Evolutionary conservation across 2,888 invertebrate species (phyloP).

Genomic region (Tortrix viridana): DNA sequence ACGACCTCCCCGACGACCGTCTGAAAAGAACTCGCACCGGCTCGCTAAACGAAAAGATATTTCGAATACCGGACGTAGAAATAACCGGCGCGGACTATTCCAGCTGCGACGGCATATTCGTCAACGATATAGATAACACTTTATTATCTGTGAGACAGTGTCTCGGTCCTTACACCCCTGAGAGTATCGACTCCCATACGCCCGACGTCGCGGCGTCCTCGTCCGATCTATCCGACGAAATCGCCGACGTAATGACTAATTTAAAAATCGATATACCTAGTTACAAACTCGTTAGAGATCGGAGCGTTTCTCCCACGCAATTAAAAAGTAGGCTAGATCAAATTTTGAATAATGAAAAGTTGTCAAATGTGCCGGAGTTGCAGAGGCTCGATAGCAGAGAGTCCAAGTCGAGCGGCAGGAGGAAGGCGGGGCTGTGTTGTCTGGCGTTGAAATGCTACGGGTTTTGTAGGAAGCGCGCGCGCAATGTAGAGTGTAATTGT

Average conservation of each 20-base stretch:
- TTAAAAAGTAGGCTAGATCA: constrained; percentile 85
- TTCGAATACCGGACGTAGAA: constrained; percentile 75
- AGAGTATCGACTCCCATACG: constrained; percentile 90
- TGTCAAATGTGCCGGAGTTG: constrained; percentile 55
- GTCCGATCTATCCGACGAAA: constrained; percentile 59
- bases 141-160: constrained; percentile 67
- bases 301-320: constrained; percentile 86
- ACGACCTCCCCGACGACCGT: constrained; percentile 47
- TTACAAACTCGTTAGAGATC: constrained; percentile 59
- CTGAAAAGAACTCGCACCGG: constrained; percentile 61
- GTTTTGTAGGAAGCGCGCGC: constrained; percentile 69
- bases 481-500: constrained; percentile 65
- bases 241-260: constrained; percentile 56
- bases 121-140: constrained; percentile 82
- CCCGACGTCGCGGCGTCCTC: constrained; percentile 79
- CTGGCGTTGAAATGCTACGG: constrained; percentile 74
- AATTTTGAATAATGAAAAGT: constrained; percentile 57
- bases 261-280: constrained; percentile 51
- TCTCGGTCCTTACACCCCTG: constrained; percentile 92
- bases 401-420: constrained; percentile 67
- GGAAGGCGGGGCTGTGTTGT: constrained; percentile 68
- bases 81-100: constrained; percentile 79
- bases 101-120: constrained; percentile 71
- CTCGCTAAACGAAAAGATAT: constrained; percentile 65
- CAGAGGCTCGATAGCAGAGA: constrained; percentile 70